Conservation (phyloP, 64 coral and sea anemone genomes). For the Dendronephthya gigantea region DNA sequence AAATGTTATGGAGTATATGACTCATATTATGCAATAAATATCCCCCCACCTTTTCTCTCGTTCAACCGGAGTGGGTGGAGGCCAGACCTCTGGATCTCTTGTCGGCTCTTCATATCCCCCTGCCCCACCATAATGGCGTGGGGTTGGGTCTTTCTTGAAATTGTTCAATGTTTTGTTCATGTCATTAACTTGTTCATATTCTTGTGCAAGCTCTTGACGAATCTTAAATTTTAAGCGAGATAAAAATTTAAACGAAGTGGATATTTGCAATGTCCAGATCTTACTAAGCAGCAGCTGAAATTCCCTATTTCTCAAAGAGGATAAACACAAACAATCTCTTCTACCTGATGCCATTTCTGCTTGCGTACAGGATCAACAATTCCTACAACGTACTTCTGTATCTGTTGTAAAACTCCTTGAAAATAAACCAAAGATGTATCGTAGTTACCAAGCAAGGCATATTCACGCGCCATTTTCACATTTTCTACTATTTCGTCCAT, state of each 20-base stretch:
- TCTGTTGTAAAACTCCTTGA: conserved; percentile 91
- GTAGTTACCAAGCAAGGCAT: conserved; percentile 87
- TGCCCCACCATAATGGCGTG: conserved; percentile 49
- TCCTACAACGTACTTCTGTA: conserved; percentile 59
- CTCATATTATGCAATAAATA: background rate
- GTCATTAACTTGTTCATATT: conserved; percentile 97
- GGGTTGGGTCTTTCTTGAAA: conserved; percentile 95
- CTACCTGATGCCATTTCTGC: conserved; percentile 90
- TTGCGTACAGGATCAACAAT: conserved; percentile 82
- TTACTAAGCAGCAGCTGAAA: too few species aligned
- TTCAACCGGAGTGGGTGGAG: conserved; percentile 82
- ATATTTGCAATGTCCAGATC: background rate
- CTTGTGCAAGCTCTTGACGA: conserved; percentile 72
- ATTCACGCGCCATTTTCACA: conserved; percentile 92
- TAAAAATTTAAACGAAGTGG: background rate
- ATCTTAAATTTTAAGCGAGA: conserved; percentile 33
- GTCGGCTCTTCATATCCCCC: conserved; percentile 70
- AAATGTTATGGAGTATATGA: background rate
- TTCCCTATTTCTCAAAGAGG: background rate
- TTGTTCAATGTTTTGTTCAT: conserved; percentile 92
- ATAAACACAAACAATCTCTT: background rate
- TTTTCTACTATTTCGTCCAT: conserved; percentile 91
- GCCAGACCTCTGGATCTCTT: conserved; percentile 95
- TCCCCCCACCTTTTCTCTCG: conserved; percentile 87
- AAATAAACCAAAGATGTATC: conserved; percentile 91